phyloP scores from a whole-genome alignment of 2,797 vertebrate species.

The Hapalemur alaotrensis region DNA sequence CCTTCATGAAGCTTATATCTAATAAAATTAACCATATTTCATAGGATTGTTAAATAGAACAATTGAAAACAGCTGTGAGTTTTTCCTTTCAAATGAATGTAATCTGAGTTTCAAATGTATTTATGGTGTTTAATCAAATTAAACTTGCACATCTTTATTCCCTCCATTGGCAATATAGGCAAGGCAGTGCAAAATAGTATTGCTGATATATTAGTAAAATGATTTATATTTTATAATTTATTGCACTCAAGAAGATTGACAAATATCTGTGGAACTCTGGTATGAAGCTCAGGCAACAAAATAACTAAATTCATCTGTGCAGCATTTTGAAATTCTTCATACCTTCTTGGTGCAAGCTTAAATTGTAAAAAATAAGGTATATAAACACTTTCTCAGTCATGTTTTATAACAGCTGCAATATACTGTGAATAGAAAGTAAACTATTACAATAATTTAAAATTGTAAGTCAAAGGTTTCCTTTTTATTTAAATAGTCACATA shows the following conservation, averaged over 20 bases:
- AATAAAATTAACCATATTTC: not conserved
- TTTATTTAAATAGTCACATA: not conserved
- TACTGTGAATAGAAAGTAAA: not conserved
- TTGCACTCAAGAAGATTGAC: not conserved
- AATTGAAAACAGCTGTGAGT: not conserved
- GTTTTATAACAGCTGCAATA: not conserved
- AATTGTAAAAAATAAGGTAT: not conserved
- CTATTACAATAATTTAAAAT: not conserved
- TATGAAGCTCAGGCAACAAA: not conserved
- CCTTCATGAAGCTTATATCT: not conserved
- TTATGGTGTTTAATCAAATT: not conserved
- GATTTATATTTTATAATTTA: not conserved
- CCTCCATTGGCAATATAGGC: not conserved
- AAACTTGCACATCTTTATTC: not conserved
- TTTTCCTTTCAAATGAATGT: not conserved
- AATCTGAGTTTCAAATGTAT: not conserved
- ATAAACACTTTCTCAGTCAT: not conserved
- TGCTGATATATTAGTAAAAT: not conserved
- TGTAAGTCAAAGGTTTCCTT: not conserved
- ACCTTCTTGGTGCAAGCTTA: not conserved
- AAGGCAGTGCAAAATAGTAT: not conserved
- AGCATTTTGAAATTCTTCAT: not conserved
- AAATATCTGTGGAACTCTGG: not conserved
- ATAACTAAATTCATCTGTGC: not conserved
- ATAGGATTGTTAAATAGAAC: not conserved